Evolutionary conservation across 2,797 vertebrate genomes (phyloP).

Genomic region (Darevskia mixta): DNA sequence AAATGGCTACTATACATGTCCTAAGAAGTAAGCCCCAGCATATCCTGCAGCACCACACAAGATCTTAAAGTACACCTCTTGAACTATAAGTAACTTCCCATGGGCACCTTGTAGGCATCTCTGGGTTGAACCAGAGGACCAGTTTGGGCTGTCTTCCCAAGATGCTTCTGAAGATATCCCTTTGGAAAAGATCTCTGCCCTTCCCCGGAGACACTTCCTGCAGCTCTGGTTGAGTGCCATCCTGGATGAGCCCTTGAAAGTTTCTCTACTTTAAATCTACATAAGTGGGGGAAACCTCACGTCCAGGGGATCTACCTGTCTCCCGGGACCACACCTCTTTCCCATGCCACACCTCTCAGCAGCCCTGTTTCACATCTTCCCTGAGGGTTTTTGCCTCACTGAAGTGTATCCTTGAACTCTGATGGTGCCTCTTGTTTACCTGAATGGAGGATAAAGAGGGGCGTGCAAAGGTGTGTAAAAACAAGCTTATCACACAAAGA

Average conservation of each 20-base stretch:
- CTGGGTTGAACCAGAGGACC: neutral
- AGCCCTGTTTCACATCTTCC: too few relatives aligned
- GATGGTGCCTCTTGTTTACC: too few relatives aligned
- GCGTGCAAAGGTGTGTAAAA: too few relatives aligned
- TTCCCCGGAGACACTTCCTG: neutral
- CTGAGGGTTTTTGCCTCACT: too few relatives aligned
- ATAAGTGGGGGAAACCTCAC: conserved; percentile 27
- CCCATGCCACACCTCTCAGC: too few relatives aligned
- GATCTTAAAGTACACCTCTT: neutral
- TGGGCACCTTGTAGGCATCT: neutral
- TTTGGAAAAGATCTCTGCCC: neutral
- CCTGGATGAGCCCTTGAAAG: neutral
- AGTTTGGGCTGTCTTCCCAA: neutral
- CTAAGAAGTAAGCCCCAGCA: neutral
- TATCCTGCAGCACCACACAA: neutral
- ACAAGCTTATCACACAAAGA: too few relatives aligned
- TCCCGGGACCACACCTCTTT: too few relatives aligned
- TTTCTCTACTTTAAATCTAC: conserved; percentile 30
- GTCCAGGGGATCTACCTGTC: too few relatives aligned
- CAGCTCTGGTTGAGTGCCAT: neutral
- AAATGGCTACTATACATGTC: neutral
- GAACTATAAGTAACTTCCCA: neutral
- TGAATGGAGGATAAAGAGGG: too few relatives aligned
- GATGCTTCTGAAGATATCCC: neutral
- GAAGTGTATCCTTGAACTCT: too few relatives aligned